Conservation (phyloP, 2,888 invertebrate genomes). For the Ophioninae sp. region DNA sequence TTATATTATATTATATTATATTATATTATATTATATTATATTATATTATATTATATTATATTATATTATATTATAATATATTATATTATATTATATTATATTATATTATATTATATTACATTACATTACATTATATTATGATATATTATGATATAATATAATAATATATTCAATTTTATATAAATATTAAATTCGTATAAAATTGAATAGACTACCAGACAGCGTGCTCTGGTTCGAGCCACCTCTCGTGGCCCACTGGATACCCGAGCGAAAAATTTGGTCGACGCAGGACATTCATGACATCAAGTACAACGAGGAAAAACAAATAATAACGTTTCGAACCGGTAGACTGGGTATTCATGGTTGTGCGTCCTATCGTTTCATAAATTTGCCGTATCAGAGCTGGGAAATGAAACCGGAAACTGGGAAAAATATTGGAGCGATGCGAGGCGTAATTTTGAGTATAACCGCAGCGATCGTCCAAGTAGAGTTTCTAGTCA, state of each 20-base stretch:
- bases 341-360: conserved; percentile 85
- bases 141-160: too few species aligned
- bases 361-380: conserved; percentile 88
- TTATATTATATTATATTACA: too few species aligned
- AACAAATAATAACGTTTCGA: conserved; percentile 89
- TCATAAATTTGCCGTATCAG: conserved; percentile 92
- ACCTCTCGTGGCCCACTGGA: conserved; percentile 89
- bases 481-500: conserved; percentile 83
- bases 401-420: conserved; percentile 91
- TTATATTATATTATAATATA: too few species aligned
- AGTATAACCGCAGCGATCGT: conserved; percentile 83
- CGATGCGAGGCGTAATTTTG: conserved; percentile 79
- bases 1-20: too few species aligned
- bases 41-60: too few species aligned
- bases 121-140: too few species aligned
- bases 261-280: conserved; percentile 84
- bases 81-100: too few species aligned
- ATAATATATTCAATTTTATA: too few species aligned
- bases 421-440: conserved; percentile 81
- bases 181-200: background rate
- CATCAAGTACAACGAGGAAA: conserved; percentile 92
- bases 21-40: too few species aligned
- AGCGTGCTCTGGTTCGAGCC: conserved; percentile 90
- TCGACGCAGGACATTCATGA: conserved; percentile 89
- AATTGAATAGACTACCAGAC: conserved; percentile 84